Evolutionary conservation across 2,797 vertebrate species (phyloP).

Genomic region (Urophycis tenuis): DNA sequence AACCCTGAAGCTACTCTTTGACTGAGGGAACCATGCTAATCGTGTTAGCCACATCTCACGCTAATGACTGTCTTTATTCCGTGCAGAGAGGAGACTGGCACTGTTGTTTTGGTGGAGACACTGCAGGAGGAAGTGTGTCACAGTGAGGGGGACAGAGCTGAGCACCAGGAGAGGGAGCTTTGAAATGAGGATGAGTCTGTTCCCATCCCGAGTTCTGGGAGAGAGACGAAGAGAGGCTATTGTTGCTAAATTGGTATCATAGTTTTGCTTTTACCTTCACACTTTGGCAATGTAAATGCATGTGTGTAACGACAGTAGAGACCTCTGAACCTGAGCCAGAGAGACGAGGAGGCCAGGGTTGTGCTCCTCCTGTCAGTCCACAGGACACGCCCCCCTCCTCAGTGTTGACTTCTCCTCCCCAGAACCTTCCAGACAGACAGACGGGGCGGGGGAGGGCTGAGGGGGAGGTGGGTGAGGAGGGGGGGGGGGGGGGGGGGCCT

Average conservation of each 20-base stretch:
- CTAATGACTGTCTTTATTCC: conserved; percentile 14
- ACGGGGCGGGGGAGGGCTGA: not conserved
- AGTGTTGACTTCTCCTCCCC: not conserved
- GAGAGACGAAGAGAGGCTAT: no score
- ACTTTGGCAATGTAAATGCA: no score
- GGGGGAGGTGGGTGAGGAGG: conserved; percentile 29
- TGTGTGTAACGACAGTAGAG: no score
- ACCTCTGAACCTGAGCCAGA: no score
- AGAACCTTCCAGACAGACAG: not conserved
- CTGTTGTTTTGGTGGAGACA: conserved; percentile 23
- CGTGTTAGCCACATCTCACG: conserved; percentile 23
- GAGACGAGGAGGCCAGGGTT: no score
- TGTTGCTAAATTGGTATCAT: no score
- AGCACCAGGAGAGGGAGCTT: conserved; percentile 34
- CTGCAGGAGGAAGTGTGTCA: conserved; percentile 21
- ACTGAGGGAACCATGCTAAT: conserved; percentile 28
- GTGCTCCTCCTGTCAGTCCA: no score
- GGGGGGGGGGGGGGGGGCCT: conserved; percentile 6
- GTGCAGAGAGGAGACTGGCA: conserved; percentile 20
- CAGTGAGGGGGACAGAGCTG: conserved; percentile 17
- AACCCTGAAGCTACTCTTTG: not conserved
- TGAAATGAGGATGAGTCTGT: conserved; percentile 40
- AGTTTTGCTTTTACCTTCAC: no score
- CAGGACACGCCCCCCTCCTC: no score
- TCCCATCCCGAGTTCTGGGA: conserved; percentile 2